These are phyloP conservation scores for Merluccius polli DNA, from an alignment of 2,797 vertebrate genomes.

Conservation along the genomic window DNA sequence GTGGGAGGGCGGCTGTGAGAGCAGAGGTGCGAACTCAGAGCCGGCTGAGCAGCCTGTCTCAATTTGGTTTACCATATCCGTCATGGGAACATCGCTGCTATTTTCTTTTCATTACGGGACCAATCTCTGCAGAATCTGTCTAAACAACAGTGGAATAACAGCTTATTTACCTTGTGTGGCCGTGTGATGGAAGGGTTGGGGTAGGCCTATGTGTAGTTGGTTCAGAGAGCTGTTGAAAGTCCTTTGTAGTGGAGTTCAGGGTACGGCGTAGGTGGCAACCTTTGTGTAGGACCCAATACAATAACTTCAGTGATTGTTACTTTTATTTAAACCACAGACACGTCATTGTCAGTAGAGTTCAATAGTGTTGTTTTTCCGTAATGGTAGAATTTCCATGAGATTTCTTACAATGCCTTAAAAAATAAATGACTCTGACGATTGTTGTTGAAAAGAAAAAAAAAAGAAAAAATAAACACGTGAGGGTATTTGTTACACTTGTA, in stretches of 20 bases:
- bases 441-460: conserved; percentile 3
- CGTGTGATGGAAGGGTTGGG: conserved; percentile 41
- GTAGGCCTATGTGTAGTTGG: conserved; percentile 41
- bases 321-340: neutral
- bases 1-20: conserved; percentile 30
- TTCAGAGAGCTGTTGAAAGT: conserved; percentile 30
- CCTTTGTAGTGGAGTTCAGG: conserved; percentile 42
- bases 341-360: neutral
- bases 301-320: neutral
- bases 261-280: conserved; percentile 30
- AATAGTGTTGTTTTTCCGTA: neutral
- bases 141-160: conserved; percentile 76
- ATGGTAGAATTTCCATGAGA: neutral
- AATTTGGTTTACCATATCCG: conserved; percentile 68
- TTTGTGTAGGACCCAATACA: neutral
- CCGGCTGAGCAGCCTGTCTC: conserved; percentile 54
- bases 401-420: neutral
- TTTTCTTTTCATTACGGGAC: conserved; percentile 80
- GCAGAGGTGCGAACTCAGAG: conserved; percentile 72
- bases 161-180: conserved; percentile 71
- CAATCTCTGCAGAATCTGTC: conserved; percentile 70
- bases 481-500: neutral
- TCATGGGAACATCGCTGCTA: conserved; percentile 77
- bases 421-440: neutral
- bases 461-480: neutral